Evolutionary conservation across 2,888 invertebrate genomes (phyloP), one percentile per base, ranked within the genome.

Genomic region (Leucophora obtusa): DNA sequence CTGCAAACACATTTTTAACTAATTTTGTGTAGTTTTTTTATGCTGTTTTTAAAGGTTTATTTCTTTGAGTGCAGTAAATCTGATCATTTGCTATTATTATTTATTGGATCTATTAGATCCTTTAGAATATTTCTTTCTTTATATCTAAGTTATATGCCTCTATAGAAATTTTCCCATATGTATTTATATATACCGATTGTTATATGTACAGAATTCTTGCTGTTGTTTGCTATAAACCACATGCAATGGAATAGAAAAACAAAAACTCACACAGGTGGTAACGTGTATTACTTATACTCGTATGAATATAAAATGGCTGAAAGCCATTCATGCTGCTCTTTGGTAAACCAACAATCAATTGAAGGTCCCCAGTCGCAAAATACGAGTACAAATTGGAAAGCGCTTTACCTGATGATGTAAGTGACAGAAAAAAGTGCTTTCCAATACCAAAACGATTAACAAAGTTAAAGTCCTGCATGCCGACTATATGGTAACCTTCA

Each of bases 241-340:
- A 14, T n/a, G 43, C n/a, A 47, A 14, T 43, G 14, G 14, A 14
- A 14, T 43, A 43, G 4, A 43, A 47, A 47, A 47, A 47, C 6
- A 47, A 47, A n/a, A 47, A 47, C n/a, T 47, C 43, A 47, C 43
- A 47, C 43, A 47, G 43, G 43, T 47, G 43, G 43, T n/a, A n/a
- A n/a, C 6, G n/a, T 14, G 14, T 11, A 14, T 7, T 14, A 43
- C 1, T 14, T 5, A 43, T 11, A 43, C 1, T 14, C 14, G 14
- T 11, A 43, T 14, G 6, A 47, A n/a, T 47, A 6, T 47, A n/a
- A 47, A 47, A 47, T 47, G n/a, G n/a, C n/a, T 47, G n/a, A 47
- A 47, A 47, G 43, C 43, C n/a, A 47, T 47, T 11, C 38, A 10
- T 38, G 38, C 38, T 38, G 38, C 6, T 38, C 11, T 38, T 1